Evolutionary conservation across 2,888 invertebrate genomes (phyloP), one percentile per base, ranked within the genome.

Genomic region (Morpho achilles): DNA sequence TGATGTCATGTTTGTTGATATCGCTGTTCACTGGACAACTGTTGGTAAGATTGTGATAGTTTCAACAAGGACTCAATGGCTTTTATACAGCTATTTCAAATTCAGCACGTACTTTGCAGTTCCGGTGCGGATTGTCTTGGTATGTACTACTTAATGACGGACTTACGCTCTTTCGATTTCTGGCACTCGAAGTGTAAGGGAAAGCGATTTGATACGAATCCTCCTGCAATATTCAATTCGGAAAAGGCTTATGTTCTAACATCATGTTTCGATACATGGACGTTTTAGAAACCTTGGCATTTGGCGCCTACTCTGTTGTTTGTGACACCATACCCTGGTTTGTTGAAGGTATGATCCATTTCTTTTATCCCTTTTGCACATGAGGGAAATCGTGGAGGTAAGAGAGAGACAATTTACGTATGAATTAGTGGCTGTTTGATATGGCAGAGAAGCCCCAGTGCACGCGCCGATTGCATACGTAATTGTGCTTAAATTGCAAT

Each of bases 71-170:
- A 86, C 77, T 73, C 80, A 64, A 69, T 73, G 75, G 82, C 88
- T 90, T 91, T 91, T 91, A 91, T 91, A 91, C 91, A 87, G 91
- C 90, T 84, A 90, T 90, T 91, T 89, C 87, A 84, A 89, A 90
- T 88, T 87, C 87, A 86, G 83, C 74, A 78, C 88, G 82, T 82
- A 75, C 74, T 77, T 66, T 74, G 68, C 70, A 82, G 87, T 89
- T 87, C 89, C 88, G 88, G 89, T 82, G 82, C 79, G 80, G 80
- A 83, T 83, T 81, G 87, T 82, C 84, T 83, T 79, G 74, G 82
- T 73, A 75, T 70, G 80, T 82, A 82, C 75, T 77, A 72, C 73
- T 69, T 69, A 73, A 71, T 66, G 67, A 69, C 66, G 76, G 65
- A 80, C 77, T 81, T 90, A 77, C 75, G 82, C 78, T 84, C 78